phyloP scores from a whole-genome alignment of 2,888 invertebrate genomes.

The Synergus japonicus region DNA sequence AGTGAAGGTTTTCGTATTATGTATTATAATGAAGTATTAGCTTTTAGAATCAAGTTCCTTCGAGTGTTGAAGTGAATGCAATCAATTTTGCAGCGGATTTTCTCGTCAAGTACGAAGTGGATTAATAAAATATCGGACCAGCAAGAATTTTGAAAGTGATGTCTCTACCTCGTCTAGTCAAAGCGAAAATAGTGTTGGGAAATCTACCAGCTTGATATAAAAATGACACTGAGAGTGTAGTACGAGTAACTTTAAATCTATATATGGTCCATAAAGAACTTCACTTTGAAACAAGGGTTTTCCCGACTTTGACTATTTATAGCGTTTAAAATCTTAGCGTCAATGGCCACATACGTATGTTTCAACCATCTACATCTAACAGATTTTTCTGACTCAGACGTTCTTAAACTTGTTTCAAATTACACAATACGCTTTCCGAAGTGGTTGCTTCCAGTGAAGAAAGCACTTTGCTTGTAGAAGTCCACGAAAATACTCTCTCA shows the following conservation, averaged over 20 bases:
- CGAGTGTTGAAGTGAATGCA: no score
- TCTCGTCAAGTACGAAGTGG: background rate
- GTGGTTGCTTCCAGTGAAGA: background rate
- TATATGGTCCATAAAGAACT: background rate
- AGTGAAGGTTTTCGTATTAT: no score
- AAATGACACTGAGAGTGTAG: background rate
- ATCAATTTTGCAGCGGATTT: background rate
- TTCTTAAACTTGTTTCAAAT: constrained; percentile 30
- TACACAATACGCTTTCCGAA: background rate
- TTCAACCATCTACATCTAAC: background rate
- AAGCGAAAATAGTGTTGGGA: background rate
- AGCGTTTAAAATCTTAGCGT: constrained; percentile 3
- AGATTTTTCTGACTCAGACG: background rate
- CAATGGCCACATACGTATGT: no score
- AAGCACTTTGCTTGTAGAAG: background rate
- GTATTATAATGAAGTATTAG: background rate
- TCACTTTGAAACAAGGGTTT: constrained; percentile 11
- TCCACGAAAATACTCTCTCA: background rate
- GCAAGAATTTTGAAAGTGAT: background rate
- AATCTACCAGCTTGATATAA: background rate
- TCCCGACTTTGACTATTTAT: constrained; percentile 17
- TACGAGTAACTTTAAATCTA: background rate
- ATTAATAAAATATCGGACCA: background rate
- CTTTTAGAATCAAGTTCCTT: no score
- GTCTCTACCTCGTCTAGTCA: background rate